These are phyloP conservation scores for Mola mola DNA, from an alignment of 2,113 vertebrate species.

Conservation along the genomic window DNA sequence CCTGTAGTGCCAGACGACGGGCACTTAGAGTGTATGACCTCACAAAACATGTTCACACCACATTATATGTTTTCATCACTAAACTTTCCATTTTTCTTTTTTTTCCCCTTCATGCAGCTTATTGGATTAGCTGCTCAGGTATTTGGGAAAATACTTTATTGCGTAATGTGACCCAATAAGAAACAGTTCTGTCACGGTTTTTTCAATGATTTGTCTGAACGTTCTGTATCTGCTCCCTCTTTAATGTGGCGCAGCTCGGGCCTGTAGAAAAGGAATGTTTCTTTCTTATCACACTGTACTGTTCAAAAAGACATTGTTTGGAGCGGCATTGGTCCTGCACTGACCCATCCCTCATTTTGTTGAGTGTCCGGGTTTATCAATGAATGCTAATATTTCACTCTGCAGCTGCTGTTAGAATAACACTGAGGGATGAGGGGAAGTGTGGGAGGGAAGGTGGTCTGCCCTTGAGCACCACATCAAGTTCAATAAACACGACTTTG, in stretches of 20 bases:
- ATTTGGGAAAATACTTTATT: slow-evolving; percentile 30
- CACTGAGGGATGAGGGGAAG: not conserved
- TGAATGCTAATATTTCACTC: slow-evolving; percentile 25
- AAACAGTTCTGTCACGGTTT: not conserved
- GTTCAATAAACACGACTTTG: slow-evolving; percentile 36
- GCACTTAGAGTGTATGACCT: slow-evolving; percentile 71
- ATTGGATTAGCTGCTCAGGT: slow-evolving; percentile 3
- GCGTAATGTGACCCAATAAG: not conserved
- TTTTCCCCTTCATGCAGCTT: not conserved
- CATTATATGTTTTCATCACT: slow-evolving; percentile 23
- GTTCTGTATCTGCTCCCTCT: not conserved
- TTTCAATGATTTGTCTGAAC: not conserved
- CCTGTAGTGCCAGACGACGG: slow-evolving; percentile 63
- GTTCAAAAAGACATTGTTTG: no score
- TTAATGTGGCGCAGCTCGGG: slow-evolving; percentile 10
- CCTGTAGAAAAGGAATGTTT: no score
- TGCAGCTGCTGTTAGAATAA: slow-evolving; percentile 16
- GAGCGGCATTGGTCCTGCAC: no score
- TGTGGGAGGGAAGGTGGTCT: slow-evolving; percentile 38
- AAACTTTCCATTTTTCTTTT: not conserved
- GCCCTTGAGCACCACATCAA: slow-evolving; percentile 44
- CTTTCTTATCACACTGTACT: no score
- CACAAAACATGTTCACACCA: slow-evolving; percentile 59
- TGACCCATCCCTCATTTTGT: slow-evolving; percentile 20
- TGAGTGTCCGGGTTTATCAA: slow-evolving; percentile 48